These are phyloP conservation scores for Elephas maximus DNA, from an alignment of 2,113 vertebrate genomes.

Conservation along the genomic window DNA sequence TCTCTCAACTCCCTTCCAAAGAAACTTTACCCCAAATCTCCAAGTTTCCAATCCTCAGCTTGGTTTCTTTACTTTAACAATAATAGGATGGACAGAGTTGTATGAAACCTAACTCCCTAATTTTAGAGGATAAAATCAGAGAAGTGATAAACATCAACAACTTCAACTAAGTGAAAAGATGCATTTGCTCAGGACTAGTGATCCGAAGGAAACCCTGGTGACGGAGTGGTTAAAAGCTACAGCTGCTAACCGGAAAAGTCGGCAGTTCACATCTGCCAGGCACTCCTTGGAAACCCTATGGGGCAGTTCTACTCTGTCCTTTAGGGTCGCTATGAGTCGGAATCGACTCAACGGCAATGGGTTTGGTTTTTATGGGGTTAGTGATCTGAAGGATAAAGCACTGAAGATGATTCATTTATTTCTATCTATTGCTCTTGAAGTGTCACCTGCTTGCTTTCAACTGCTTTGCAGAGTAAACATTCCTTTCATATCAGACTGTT, in stretches of 20 bases:
- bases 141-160: background rate
- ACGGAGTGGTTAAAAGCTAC: too few relatives aligned
- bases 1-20: background rate
- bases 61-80: background rate
- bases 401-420: background rate
- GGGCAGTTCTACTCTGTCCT: too few relatives aligned
- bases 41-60: background rate
- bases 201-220: background rate
- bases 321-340: too few relatives aligned
- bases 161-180: background rate
- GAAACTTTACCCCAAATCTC: background rate
- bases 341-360: too few relatives aligned
- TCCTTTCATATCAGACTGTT: background rate
- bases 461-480: background rate
- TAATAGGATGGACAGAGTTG: background rate
- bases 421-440: background rate
- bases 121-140: constrained; percentile 4
- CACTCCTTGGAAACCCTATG: too few relatives aligned
- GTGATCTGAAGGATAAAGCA: background rate
- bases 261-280: too few relatives aligned
- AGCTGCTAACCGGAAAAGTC: too few relatives aligned
- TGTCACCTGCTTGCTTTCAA: background rate
- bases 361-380: too few relatives aligned
- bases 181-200: background rate
- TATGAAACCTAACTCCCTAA: background rate